These are phyloP conservation scores for Drosophila sechellia DNA, from an alignment of 1,140 invertebrate genomes.

Conservation along the genomic window DNA sequence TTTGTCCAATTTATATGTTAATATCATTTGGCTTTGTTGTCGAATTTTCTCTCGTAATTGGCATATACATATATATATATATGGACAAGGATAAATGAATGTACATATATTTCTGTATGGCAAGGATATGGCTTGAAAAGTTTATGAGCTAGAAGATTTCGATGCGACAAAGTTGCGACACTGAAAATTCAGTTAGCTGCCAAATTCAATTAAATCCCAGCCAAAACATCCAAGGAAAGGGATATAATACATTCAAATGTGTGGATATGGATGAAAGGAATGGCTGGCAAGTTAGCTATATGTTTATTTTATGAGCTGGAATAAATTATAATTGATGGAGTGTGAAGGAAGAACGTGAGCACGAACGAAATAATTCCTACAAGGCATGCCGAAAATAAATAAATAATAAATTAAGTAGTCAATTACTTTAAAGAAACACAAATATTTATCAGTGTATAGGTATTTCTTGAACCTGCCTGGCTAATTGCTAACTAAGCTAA, in stretches of 20 bases:
- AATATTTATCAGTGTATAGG: background rate
- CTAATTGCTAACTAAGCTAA: slow-evolving; percentile 34
- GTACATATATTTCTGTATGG: background rate
- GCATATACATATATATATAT: slow-evolving; percentile 2
- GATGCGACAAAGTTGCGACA: slow-evolving; percentile 74
- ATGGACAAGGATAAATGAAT: background rate
- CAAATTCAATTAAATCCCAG: slow-evolving; percentile 59
- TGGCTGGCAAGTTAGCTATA: background rate
- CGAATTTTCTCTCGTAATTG: slow-evolving; percentile 67
- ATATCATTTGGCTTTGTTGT: slow-evolving; percentile 80
- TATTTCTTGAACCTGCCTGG: background rate
- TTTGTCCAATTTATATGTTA: slow-evolving; percentile 83
- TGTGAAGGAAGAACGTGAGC: background rate
- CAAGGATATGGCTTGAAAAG: slow-evolving; percentile 25
- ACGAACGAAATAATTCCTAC: background rate
- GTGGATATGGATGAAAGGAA: background rate
- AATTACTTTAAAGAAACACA: too few relatives aligned
- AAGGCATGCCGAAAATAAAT: background rate
- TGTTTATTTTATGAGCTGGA: background rate
- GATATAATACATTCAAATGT: background rate
- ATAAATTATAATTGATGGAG: slow-evolving; percentile 12
- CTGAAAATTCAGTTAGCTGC: slow-evolving; percentile 57
- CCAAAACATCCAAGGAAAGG: slow-evolving; percentile 6
- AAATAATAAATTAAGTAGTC: background rate
- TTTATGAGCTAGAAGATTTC: slow-evolving; percentile 72